These are phyloP conservation scores for Herpetotheres cachinnans DNA, from an alignment of 2,113 vertebrate species.

Conservation along the genomic window DNA sequence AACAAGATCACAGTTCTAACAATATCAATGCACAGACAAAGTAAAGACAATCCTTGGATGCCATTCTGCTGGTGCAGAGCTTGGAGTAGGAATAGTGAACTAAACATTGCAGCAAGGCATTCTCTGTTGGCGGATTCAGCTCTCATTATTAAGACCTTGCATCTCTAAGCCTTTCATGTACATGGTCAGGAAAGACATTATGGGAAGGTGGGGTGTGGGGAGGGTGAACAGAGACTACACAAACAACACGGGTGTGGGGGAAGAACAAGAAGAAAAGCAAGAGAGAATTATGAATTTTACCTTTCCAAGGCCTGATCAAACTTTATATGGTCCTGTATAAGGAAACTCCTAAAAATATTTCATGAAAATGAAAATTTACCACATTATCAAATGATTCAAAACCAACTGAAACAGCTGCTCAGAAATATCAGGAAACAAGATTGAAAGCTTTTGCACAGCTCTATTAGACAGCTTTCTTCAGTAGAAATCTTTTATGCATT, in stretches of 20 bases:
- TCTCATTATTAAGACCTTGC: not conserved
- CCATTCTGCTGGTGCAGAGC: not conserved
- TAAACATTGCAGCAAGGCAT: not conserved
- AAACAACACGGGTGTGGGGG: not conserved
- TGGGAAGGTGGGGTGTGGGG: fast-evolving
- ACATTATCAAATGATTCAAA: not conserved
- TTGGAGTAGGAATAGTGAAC: not conserved
- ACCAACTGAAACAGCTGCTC: not conserved
- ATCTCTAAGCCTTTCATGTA: not conserved
- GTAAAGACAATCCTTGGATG: not conserved
- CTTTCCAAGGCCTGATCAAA: not conserved
- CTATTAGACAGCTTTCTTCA: not conserved
- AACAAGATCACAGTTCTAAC: not conserved
- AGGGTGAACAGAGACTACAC: fast-evolving
- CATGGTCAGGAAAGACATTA: not conserved
- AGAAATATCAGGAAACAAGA: not conserved
- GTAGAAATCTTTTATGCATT: not conserved
- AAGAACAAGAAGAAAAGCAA: not conserved
- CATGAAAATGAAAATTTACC: not conserved
- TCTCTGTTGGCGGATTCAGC: not conserved
- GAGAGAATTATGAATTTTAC: not conserved
- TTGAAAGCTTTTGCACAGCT: not conserved
- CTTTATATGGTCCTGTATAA: not conserved
- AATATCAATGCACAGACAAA: not conserved
- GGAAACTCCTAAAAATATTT: not conserved